Conservation (phyloP, 2,797 vertebrate genomes). For the Clarias fuscus region DNA sequence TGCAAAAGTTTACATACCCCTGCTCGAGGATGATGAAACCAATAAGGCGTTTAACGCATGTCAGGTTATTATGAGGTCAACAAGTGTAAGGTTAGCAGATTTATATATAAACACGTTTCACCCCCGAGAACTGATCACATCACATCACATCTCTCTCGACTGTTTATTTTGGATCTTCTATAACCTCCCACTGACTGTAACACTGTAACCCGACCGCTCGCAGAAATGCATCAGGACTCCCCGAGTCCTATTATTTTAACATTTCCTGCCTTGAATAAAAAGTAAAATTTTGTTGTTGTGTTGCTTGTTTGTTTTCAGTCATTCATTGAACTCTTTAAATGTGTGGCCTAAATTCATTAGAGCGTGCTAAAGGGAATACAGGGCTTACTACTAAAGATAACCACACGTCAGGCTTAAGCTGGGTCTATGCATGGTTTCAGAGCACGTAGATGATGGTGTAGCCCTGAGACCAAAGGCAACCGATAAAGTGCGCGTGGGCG, state of each 20-base stretch:
- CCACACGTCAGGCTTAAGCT: neutral
- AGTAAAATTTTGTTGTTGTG: neutral
- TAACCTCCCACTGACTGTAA: neutral
- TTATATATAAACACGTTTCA: neutral
- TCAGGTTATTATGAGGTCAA: neutral
- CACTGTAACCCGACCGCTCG: neutral
- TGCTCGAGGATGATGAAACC: neutral
- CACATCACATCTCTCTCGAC: neutral
- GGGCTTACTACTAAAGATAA: neutral
- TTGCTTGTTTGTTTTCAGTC: no score
- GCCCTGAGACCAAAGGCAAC: neutral
- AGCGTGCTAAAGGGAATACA: neutral
- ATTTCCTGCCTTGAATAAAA: neutral
- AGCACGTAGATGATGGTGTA: neutral
- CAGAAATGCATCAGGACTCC: neutral
- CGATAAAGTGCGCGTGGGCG: neutral
- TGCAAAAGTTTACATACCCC: conserved; percentile 29
- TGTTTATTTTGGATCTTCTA: neutral
- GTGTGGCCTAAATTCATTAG: neutral
- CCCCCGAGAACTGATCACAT: neutral
- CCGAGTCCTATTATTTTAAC: neutral
- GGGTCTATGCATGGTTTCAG: neutral
- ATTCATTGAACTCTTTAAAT: no score
- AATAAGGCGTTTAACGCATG: neutral
- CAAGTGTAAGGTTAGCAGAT: neutral